Percentiles rank a stretch among this genome's conserved stretches.
Conservation (phyloP, 2,888 invertebrate genomes). For the Acrocyrtus sp. region DNA sequence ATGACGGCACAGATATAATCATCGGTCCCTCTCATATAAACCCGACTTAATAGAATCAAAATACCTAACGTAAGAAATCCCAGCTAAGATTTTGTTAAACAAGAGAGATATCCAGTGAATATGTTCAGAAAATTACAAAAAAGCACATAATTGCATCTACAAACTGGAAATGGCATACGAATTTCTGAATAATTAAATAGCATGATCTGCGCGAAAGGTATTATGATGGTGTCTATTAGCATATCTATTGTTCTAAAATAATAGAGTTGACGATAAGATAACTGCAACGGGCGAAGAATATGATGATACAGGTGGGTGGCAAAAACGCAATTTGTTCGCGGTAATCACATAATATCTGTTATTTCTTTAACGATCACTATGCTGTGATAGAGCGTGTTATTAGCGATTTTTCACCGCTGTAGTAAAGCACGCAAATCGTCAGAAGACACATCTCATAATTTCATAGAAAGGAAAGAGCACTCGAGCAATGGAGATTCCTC, state of each 20-base stretch:
- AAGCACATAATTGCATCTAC: not conserved
- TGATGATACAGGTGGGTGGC: not conserved
- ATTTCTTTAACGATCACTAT: too few species aligned
- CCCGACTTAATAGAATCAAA: too few species aligned
- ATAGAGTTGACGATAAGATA: too few species aligned
- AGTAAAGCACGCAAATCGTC: too few species aligned
- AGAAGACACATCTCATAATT: too few species aligned
- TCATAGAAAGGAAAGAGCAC: too few species aligned
- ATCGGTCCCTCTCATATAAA: not conserved
- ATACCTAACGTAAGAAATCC: too few species aligned
- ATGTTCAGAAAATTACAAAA: not conserved
- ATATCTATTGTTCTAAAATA: not conserved
- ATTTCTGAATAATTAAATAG: slow-evolving; percentile 20
- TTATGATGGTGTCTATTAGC: not conserved
- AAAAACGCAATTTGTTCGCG: not conserved
- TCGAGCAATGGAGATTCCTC: too few species aligned
- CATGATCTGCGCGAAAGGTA: slow-evolving; percentile 2
- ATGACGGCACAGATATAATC: not conserved
- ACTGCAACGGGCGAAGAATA: too few species aligned
- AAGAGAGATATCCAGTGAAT: not conserved
- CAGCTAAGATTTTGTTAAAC: not conserved
- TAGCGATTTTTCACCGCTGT: too few species aligned
- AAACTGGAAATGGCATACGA: not conserved
- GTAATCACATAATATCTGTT: too few species aligned
- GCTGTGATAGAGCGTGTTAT: too few species aligned